phyloP scores from a whole-genome alignment of 2,888 invertebrate species.

The Limnephilus auricula region DNA sequence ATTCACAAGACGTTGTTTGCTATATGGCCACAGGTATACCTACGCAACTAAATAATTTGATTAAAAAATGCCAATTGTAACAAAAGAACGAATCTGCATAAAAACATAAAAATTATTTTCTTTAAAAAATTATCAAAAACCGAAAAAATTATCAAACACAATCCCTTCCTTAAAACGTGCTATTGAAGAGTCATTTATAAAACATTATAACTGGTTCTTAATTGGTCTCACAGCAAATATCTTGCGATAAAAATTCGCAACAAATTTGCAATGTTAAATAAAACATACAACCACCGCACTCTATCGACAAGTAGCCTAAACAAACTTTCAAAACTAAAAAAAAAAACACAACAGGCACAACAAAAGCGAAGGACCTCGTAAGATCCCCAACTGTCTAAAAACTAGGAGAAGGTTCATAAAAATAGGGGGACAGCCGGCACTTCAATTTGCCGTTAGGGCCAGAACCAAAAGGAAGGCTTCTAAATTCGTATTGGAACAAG shows the following conservation, averaged over 20 bases:
- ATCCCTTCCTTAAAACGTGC: too few species aligned
- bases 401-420: conserved; percentile 53
- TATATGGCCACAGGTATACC: too few species aligned
- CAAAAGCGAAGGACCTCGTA: conserved; percentile 53
- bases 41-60: too few species aligned
- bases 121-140: too few species aligned
- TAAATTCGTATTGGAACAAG: conserved; percentile 31
- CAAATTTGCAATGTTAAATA: neutral
- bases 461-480: conserved; percentile 7
- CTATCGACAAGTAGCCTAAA: conserved; percentile 64
- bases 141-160: too few species aligned
- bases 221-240: neutral
- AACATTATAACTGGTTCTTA: too few species aligned
- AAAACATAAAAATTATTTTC: too few species aligned
- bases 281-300: conserved; percentile 45
- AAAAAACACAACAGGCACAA: conserved; percentile 36
- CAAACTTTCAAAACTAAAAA: conserved; percentile 34
- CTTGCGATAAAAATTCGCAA: neutral
- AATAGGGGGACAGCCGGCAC: conserved; percentile 36
- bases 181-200: too few species aligned
- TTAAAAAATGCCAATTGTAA: too few species aligned
- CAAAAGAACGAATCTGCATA: too few species aligned
- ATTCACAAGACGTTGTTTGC: too few species aligned
- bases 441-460: conserved; percentile 25
- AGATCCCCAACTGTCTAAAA: conserved; percentile 39